Evolutionary conservation across 2,113 vertebrate genomes (phyloP).

Genomic region (Glaucomys volans): DNA sequence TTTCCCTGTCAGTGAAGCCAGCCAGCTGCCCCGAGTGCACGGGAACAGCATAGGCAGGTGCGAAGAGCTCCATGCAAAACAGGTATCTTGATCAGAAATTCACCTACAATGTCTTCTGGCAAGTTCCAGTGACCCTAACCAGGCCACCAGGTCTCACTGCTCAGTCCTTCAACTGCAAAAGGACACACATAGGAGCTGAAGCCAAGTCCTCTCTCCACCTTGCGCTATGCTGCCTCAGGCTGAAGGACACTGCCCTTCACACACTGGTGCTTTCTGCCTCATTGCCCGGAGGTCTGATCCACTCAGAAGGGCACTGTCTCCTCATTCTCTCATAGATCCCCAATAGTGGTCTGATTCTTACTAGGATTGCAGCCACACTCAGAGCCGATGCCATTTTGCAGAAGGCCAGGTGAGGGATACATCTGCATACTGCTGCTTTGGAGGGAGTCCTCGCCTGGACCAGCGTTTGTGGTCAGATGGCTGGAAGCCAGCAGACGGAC

Average conservation of each 20-base stretch:
- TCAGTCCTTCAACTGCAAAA: not conserved
- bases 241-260: not conserved
- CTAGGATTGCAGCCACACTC: not conserved
- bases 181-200: not conserved
- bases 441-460: not conserved
- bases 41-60: accelerated
- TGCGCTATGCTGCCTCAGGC: not conserved
- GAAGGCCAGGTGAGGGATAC: not conserved
- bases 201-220: not conserved
- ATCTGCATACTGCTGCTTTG: not conserved
- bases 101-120: not conserved
- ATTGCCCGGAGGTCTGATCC: not conserved
- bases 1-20: not conserved
- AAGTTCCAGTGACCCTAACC: not conserved
- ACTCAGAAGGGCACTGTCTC: not conserved
- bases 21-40: not conserved
- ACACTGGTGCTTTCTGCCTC: not conserved
- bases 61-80: not conserved
- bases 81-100: not conserved
- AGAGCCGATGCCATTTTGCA: not conserved
- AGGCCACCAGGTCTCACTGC: accelerated
- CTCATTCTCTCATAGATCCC: not conserved
- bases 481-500: not conserved
- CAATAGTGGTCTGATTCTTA: not conserved
- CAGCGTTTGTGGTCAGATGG: not conserved